These are phyloP conservation scores for Clamator glandarius DNA, from an alignment of 2,797 vertebrate genomes.

Conservation along the genomic window DNA sequence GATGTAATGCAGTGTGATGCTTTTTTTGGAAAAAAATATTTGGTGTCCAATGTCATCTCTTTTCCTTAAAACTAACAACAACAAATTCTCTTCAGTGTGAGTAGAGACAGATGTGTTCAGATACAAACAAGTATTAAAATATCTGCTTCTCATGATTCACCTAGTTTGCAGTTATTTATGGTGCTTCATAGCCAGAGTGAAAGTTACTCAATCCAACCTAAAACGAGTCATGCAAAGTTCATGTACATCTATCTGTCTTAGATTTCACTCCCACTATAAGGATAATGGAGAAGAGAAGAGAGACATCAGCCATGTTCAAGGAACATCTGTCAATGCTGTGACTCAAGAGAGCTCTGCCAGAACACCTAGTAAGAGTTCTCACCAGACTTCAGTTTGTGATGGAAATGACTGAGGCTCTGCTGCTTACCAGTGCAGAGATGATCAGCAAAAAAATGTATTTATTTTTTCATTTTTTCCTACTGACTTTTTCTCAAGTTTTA, in stretches of 20 bases:
- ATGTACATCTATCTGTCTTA: not conserved
- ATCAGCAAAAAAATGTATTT: not conserved
- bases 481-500: constrained; percentile 20
- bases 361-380: not conserved
- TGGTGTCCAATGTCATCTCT: fast-evolving
- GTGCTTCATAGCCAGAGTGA: fast-evolving
- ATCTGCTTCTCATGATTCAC: fast-evolving
- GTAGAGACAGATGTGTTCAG: not conserved
- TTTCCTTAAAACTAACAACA: not conserved
- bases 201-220: not conserved
- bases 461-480: not conserved
- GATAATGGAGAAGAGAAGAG: not conserved
- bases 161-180: not conserved
- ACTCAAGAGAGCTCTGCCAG: not conserved
- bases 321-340: not conserved
- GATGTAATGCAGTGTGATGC: not conserved
- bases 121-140: not conserved
- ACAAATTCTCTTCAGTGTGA: fast-evolving
- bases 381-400: not conserved
- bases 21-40: not conserved
- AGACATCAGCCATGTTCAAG: not conserved
- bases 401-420: not conserved
- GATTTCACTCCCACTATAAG: not conserved
- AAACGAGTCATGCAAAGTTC: not conserved
- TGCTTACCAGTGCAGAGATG: not conserved